These are phyloP conservation scores for Protodeltote pygarga DNA, from an alignment of 2,888 invertebrate species.

Conservation along the genomic window DNA sequence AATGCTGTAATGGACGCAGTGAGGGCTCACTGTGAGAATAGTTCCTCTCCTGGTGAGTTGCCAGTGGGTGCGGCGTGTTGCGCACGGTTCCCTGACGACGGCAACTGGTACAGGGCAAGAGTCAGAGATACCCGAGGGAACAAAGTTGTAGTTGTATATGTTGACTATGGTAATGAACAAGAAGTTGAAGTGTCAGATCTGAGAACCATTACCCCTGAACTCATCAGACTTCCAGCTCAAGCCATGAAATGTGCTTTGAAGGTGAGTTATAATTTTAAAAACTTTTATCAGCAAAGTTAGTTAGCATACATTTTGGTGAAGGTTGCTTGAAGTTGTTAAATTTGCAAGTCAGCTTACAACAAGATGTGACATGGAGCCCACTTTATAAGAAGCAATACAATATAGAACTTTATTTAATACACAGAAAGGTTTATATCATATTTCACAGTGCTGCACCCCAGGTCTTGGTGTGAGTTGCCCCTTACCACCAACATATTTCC, in stretches of 20 bases:
- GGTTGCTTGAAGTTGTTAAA: too few species aligned
- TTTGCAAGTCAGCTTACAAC: too few species aligned
- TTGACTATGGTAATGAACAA: slow-evolving; percentile 98
- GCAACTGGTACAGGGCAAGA: slow-evolving; percentile 96
- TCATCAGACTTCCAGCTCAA: slow-evolving; percentile 90
- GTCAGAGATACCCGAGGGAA: slow-evolving; percentile 88
- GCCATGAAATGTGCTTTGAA: slow-evolving; percentile 93
- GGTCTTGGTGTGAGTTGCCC: too few species aligned
- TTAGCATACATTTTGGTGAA: too few species aligned
- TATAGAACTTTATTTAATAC: too few species aligned
- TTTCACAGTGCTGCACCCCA: too few species aligned
- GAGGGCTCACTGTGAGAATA: slow-evolving; percentile 86
- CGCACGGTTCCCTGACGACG: slow-evolving; percentile 93
- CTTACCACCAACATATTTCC: too few species aligned
- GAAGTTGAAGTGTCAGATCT: slow-evolving; percentile 88
- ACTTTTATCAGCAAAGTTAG: too few species aligned
- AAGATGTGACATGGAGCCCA: too few species aligned
- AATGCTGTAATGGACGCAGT: slow-evolving; percentile 90
- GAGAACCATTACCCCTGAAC: slow-evolving; percentile 88
- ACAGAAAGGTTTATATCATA: too few species aligned
- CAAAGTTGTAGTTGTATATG: slow-evolving; percentile 91
- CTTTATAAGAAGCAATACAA: too few species aligned
- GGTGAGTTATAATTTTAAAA: slow-evolving; percentile 59
- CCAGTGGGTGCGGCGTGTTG: slow-evolving; percentile 90
- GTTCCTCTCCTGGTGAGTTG: slow-evolving; percentile 78